Conservation (phyloP, 2,888 invertebrate genomes). For the Cataglyphis livida region DNA sequence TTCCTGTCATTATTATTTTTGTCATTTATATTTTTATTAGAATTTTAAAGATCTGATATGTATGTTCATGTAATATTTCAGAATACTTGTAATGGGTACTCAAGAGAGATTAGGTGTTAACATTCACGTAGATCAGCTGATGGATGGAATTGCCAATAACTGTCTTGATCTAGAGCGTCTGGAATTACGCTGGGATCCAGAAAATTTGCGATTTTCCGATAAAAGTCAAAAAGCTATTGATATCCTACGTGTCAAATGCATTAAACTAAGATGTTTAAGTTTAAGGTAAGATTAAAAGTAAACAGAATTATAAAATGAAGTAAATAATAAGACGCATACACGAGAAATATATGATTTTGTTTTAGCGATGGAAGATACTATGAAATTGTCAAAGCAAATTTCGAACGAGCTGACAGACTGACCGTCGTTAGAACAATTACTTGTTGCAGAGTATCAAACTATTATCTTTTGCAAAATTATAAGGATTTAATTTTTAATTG, state of each 20-base stretch:
- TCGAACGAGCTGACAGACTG: constrained; percentile 98
- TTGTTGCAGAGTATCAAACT: constrained; percentile 97
- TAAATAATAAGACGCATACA: background rate
- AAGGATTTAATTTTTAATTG: constrained; percentile 98
- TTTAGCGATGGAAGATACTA: constrained; percentile 98
- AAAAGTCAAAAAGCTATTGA: constrained; percentile 99
- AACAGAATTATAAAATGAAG: constrained; percentile 1
- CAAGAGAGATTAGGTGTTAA: constrained; percentile 98
- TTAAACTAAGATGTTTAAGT: constrained; percentile 96
- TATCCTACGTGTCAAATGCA: constrained; percentile 97
- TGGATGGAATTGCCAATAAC: constrained; percentile 98
- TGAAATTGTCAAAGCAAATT: constrained; percentile 99
- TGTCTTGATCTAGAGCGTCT: constrained; percentile 95
- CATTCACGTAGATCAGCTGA: constrained; percentile 98
- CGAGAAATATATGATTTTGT: background rate
- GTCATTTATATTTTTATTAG: background rate
- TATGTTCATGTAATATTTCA: constrained; percentile 83
- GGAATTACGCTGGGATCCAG: constrained; percentile 99
- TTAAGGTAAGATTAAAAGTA: constrained; percentile 89
- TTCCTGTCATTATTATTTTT: background rate
- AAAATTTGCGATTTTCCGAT: constrained; percentile 98
- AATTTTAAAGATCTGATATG: background rate
- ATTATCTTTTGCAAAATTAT: constrained; percentile 96
- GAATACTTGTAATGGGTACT: constrained; percentile 98
- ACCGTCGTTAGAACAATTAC: constrained; percentile 99